Evolutionary conservation across 2,113 vertebrate species (phyloP).

Genomic region (Peromyscus polionotus): DNA sequence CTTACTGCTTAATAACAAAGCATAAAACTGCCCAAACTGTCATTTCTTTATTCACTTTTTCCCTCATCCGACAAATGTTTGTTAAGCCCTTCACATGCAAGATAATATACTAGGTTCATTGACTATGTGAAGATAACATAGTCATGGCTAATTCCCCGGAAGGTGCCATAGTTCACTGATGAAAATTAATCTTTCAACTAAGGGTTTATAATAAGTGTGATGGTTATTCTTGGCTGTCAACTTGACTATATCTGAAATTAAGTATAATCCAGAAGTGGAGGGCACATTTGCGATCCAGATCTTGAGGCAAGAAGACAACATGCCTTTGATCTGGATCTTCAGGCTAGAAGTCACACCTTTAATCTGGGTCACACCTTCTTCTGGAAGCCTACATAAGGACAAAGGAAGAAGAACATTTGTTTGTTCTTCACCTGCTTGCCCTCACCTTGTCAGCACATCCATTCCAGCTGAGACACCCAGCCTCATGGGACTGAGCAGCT

Average conservation of each 20-base stretch:
- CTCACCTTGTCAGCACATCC: not conserved
- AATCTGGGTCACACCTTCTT: not conserved
- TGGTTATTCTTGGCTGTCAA: not conserved
- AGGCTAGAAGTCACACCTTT: not conserved
- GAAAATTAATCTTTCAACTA: not conserved
- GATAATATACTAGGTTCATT: not conserved
- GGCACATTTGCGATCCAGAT: not conserved
- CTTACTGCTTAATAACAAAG: constrained; percentile 10
- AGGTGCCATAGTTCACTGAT: not conserved
- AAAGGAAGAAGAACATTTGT: not conserved
- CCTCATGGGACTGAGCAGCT: not conserved
- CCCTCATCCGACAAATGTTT: constrained; percentile 4
- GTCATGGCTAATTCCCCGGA: not conserved
- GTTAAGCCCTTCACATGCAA: not conserved
- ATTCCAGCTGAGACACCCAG: not conserved
- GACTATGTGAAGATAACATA: not conserved
- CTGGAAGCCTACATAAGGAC: not conserved
- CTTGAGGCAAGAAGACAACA: not conserved
- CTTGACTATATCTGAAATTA: not conserved
- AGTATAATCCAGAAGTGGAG: not conserved
- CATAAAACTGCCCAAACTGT: constrained; percentile 35
- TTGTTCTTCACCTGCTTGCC: not conserved
- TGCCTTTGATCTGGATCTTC: not conserved
- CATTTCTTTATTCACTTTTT: not conserved
- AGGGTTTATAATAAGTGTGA: not conserved